Conservation (phyloP, 2,113 vertebrate species). For the Orycteropus afer region DNA sequence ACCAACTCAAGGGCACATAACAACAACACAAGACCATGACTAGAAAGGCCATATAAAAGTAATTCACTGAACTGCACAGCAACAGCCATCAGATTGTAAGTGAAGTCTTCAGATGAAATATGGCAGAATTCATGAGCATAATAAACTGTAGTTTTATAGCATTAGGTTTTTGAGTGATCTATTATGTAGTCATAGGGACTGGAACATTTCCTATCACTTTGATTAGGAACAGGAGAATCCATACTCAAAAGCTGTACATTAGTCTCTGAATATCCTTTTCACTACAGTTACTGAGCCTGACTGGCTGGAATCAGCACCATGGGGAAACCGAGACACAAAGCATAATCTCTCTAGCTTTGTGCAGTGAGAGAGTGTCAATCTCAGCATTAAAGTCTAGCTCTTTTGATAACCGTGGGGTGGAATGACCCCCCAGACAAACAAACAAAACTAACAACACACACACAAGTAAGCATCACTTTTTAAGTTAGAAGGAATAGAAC, state of each 20-base stretch:
- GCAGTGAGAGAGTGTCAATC: neutral
- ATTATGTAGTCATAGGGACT: neutral
- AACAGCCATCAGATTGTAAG: neutral
- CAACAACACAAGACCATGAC: too few relatives aligned
- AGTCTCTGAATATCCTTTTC: neutral
- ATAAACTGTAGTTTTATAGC: accelerated
- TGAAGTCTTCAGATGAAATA: neutral
- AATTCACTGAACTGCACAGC: too few relatives aligned
- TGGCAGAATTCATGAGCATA: neutral
- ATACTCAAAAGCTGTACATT: neutral
- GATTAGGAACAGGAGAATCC: neutral
- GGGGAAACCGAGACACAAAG: conserved; percentile 2
- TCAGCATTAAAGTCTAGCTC: neutral
- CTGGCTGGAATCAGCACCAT: neutral
- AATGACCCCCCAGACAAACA: neutral
- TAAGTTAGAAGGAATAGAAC: neutral
- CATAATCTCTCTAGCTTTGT: neutral
- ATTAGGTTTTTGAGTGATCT: neutral
- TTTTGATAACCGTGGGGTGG: too few relatives aligned
- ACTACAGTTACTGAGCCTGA: neutral
- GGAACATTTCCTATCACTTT: neutral
- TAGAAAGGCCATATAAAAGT: too few relatives aligned
- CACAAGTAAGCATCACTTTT: neutral
- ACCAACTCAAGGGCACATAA: too few relatives aligned
- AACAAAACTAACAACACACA: neutral